Conservation (phyloP, 1,140 invertebrate genomes). For the Holotrichia oblita region DNA sequence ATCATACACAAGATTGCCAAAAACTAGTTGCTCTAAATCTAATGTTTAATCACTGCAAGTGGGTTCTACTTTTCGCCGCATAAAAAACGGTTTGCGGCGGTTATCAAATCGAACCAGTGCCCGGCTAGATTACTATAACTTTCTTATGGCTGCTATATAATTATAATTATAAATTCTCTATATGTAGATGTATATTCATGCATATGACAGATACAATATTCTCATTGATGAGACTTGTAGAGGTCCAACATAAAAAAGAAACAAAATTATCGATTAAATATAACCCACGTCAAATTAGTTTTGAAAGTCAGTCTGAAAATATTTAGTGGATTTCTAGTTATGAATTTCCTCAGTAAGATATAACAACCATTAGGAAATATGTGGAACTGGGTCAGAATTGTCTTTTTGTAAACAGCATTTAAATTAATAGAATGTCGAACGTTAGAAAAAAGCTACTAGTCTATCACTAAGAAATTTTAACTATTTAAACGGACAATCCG, state of each 20-base stretch:
- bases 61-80: neutral
- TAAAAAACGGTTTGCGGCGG: neutral
- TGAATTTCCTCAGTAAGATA: neutral
- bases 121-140: neutral
- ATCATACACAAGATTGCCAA: neutral
- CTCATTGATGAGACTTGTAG: neutral
- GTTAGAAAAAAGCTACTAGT: no score
- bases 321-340: neutral
- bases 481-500: no score
- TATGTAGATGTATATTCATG: neutral
- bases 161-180: neutral
- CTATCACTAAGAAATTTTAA: no score
- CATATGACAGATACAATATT: neutral
- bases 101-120: neutral
- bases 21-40: conserved; percentile 4
- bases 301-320: neutral
- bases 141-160: neutral
- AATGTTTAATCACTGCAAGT: neutral
- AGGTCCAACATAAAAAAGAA: neutral
- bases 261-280: neutral
- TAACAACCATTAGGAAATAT: no score
- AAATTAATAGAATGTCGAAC: no score
- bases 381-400: no score
- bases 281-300: neutral
- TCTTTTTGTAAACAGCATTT: neutral